Conservation (phyloP, 2,113 vertebrate genomes). For the Salvelinus alpinus region DNA sequence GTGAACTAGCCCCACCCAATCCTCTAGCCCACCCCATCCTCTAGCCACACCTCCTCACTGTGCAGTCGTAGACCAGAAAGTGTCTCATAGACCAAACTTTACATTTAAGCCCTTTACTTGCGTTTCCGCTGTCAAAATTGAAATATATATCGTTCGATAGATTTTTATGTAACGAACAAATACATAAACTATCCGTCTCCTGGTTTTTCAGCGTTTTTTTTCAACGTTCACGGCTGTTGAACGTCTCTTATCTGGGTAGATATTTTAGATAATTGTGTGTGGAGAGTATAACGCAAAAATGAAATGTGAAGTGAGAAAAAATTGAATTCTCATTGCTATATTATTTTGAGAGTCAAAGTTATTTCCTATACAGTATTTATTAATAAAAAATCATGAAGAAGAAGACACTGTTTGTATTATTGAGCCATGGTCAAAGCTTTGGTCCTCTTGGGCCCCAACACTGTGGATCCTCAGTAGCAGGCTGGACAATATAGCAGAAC, state of each 20-base stretch:
- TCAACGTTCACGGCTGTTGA: conserved; percentile 34
- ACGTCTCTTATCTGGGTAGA: conserved; percentile 44
- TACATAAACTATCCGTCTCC: conserved; percentile 36
- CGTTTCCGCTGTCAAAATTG: conserved; percentile 51
- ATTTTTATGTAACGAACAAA: conserved; percentile 63
- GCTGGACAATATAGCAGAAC: conserved; percentile 58
- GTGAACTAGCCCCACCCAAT: conserved; percentile 55
- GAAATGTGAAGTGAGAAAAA: conserved; percentile 57
- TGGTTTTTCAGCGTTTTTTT: conserved; percentile 25
- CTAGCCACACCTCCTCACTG: conserved; percentile 53
- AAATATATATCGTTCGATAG: conserved; percentile 59
- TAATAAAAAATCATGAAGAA: conserved; percentile 29
- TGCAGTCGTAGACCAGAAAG: conserved; percentile 67
- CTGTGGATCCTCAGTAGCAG: conserved; percentile 63
- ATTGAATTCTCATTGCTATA: conserved; percentile 27
- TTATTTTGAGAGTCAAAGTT: conserved; percentile 37
- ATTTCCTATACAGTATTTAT: conserved; percentile 30
- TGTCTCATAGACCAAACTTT: conserved; percentile 50
- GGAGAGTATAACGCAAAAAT: conserved; percentile 56
- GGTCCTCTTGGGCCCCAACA: conserved; percentile 59
- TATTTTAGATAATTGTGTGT: conserved; percentile 42
- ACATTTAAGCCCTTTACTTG: conserved; percentile 33
- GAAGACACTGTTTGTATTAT: conserved; percentile 36
- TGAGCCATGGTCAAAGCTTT: conserved; percentile 53
- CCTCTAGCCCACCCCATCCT: conserved; percentile 49